Base-by-base conservation (phyloP, 37 sponge, comb jelly and placozoan species). In the Spongilla lacustris region DNA sequence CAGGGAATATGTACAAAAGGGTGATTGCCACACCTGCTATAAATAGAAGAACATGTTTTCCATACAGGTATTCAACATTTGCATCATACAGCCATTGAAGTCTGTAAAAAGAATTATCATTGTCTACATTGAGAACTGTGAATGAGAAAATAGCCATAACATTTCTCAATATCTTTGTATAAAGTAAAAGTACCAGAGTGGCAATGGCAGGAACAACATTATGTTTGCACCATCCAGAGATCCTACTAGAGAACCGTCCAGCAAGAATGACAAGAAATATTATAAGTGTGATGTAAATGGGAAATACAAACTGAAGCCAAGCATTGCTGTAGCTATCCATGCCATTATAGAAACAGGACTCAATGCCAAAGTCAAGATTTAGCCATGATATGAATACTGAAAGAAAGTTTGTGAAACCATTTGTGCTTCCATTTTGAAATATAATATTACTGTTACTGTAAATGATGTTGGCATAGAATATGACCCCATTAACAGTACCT, bases 111-210 rank as follows among this genome's bases (percentile, higher is more conserved):
- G 41, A 41, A 41, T 41, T 41, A 6, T 41, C 41, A 58, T 50
- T 30, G 8, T 58, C 79, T 8, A 79, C 28, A 10, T 58, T 66
- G 17, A 79, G 58, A 24, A 25, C 13, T 10, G 79, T 79, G 32
- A 58, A 79, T 26, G 58, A 25, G 26, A 85, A 49, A 1, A 37
- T 32, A 31, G 50, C 22, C 0, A 76, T 66, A 30, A 50, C 38
- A 30, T 37, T 48, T 2, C 76, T 66, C 12, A 85, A 58, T 31
- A 85, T 9, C 29, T 85, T 85, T 31, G 77, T 32, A 29, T 85
- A 85, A 17, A 77, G 76, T 14, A 85, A 32, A 23, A 85, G 69
- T 0, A 85, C 28, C n/a, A 85, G 77, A 6, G 85, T 85, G 24
- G 77, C 67, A 4, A 85, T 36, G 1, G 76, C 85, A 2, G 70